Evolutionary conservation across 2,888 invertebrate species (phyloP), one percentile per base, ranked within the genome.

Genomic region (Brachyptera risi): DNA sequence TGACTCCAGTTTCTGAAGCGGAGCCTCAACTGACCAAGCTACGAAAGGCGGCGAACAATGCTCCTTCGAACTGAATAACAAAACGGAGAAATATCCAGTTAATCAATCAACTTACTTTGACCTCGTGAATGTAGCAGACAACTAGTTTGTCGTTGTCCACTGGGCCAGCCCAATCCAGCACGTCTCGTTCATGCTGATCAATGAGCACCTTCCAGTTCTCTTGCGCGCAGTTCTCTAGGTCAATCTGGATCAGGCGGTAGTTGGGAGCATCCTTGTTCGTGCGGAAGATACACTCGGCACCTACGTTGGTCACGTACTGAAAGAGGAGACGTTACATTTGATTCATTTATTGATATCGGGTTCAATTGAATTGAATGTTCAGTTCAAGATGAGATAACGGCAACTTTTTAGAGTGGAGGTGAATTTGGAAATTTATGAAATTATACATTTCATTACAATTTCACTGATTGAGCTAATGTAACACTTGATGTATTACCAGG

Each of bases 201-300:
- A 98, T 82, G 19, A 98, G 79, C 1, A 88, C 89, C 27, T 76
- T 76, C 96, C 97, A 97, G 67, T 91, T 84, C 60, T 86, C 84
- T 75, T 88, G 83, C 0, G 77, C 78, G 7, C 85, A 85, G 71
- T 88, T 81, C 64, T 83, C 75, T 61, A 92, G 82, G 75, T 94
- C 88, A 67, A 97, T 92, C 67, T 83, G 81, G 71, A 97, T 85
- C 42, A 98, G 80, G 65, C 88, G 85, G 77, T 94, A 96, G 76
- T 94, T 94, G 4, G 96, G 92, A 1, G 98, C 92, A 74, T 92
- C 83, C 75, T 92, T 91, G 76, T 98, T 97, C 21, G 98, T 97
- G 49, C 90, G 86, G 75, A 98, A 91, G 71, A 91, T 84, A 66
- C 89, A 88, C 68, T 87, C 81, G 0, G 86, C 82, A 0, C 87